Evolutionary conservation across 2,113 vertebrate species (phyloP), one percentile per base, ranked within the genome.

Genomic region (Psittacus erithacus): DNA sequence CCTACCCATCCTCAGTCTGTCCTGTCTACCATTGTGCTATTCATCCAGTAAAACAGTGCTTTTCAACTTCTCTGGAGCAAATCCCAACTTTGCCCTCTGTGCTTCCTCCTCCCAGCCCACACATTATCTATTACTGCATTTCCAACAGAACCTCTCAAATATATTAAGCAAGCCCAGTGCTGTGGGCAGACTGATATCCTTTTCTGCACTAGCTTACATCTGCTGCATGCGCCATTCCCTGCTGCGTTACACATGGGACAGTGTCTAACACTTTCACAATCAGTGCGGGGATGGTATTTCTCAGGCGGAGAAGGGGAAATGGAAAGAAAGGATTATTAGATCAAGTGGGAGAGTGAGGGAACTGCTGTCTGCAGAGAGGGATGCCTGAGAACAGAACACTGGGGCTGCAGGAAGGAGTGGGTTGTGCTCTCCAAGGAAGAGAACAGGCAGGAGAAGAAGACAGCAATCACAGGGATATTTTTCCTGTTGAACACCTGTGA

Each of bases 221-320:
- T 63, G n/a, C 64, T 77, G n/a, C 27, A 3, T 1, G 49, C 47
- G 76, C 53, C 39, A 23, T 23, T 43, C 24, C 44, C n/a, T 41
- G n/a, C 60, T 63, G 43, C 0, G 0, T 20, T 38, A 73, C 50
- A 20, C 55, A 23, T 0, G 2, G 59, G 52, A 62, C n/a, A 19
- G 18, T 0, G 13, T 14, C 60, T 47, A 17, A 7, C 60, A 11
- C 27, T 10, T 77, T 38, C 60, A 60, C 31, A 20, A 9, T 13
- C 41, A 49, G 27, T 1, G 15, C 6, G 49, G 27, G 46, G 57
- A 88, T 8, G 35, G 53, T 10, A 2, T 4, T 11, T 86, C 31
- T 33, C 69, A 84, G 77, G 55, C 4, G 27, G 38, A 64, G 38
- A 47, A 57, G 62, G 28, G 7, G 20, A 39, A 62, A 55, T 11